These are phyloP conservation scores for Parapristionchus giblindavisi DNA, from an alignment of 2,888 invertebrate species.

Conservation along the genomic window DNA sequence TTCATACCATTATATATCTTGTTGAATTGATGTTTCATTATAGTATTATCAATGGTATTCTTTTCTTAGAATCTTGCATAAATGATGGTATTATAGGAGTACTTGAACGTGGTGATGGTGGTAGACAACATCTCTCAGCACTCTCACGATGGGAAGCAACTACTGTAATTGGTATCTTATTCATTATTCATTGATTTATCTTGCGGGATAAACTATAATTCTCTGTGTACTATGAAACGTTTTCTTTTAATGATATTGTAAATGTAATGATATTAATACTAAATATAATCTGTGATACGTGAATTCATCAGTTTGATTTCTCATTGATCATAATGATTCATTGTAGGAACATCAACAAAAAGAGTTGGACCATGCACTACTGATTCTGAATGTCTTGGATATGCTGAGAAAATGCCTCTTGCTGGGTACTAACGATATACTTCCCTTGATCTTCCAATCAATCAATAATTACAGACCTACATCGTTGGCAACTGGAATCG, in stretches of 20 bases:
- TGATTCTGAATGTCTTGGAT: conserved; percentile 30
- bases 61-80: not conserved
- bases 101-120: conserved; percentile 95
- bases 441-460: not conserved
- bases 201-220: not conserved
- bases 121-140: conserved; percentile 83
- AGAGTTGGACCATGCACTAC: conserved; percentile 18
- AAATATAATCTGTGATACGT: not conserved
- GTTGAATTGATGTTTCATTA: not conserved
- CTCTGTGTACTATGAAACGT: not conserved
- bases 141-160: conserved; percentile 16
- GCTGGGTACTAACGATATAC: conserved; percentile 13
- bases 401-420: conserved; percentile 12
- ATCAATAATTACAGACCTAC: conserved; percentile 83
- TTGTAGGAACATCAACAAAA: conserved; percentile 26
- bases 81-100: too few species aligned
- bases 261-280: not conserved
- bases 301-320: not conserved
- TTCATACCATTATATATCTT: not conserved
- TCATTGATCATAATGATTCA: not conserved
- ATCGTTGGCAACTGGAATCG: conserved; percentile 90
- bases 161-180: conserved; percentile 30
- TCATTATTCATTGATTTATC: not conserved
- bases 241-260: not conserved
- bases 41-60: not conserved